These are phyloP conservation scores for Salvator merianae DNA, from an alignment of 2,113 vertebrate genomes.

Conservation along the genomic window DNA sequence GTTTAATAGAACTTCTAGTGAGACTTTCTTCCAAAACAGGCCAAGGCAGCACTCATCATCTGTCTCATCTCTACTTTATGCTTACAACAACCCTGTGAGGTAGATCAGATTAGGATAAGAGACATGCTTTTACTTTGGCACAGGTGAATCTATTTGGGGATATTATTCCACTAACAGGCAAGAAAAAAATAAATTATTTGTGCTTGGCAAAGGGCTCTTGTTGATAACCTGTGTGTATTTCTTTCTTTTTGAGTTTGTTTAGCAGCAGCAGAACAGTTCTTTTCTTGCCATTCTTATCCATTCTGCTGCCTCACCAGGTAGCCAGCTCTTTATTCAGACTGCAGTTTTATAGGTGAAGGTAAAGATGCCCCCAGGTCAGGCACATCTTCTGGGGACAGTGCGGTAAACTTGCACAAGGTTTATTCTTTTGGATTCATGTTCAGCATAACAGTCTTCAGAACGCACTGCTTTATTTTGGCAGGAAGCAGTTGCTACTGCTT, in stretches of 20 bases:
- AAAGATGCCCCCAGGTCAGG: not conserved
- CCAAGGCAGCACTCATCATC: too few relatives aligned
- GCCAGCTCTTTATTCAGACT: not conserved
- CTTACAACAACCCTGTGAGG: too few relatives aligned
- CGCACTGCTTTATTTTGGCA: not conserved
- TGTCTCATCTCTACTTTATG: too few relatives aligned
- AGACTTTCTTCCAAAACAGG: too few relatives aligned
- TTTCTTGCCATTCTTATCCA: not conserved
- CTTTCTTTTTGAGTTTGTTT: not conserved
- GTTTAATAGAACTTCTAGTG: too few relatives aligned
- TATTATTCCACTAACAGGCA: too few relatives aligned
- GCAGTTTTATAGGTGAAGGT: too few relatives aligned
- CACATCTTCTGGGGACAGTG: not conserved
- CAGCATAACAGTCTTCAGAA: accelerated
- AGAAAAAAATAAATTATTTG: too few relatives aligned
- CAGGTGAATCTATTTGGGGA: too few relatives aligned
- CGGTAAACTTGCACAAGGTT: accelerated
- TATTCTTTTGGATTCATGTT: not conserved
- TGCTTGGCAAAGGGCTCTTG: too few relatives aligned
- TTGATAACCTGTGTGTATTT: not conserved
- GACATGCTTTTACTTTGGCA: too few relatives aligned
- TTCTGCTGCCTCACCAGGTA: not conserved
- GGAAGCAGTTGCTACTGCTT: not conserved
- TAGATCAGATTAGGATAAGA: too few relatives aligned
- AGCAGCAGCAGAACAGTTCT: not conserved